Base-by-base conservation (phyloP, 64 coral and sea anemone genomes). In the Pocillopora damicornis region DNA sequence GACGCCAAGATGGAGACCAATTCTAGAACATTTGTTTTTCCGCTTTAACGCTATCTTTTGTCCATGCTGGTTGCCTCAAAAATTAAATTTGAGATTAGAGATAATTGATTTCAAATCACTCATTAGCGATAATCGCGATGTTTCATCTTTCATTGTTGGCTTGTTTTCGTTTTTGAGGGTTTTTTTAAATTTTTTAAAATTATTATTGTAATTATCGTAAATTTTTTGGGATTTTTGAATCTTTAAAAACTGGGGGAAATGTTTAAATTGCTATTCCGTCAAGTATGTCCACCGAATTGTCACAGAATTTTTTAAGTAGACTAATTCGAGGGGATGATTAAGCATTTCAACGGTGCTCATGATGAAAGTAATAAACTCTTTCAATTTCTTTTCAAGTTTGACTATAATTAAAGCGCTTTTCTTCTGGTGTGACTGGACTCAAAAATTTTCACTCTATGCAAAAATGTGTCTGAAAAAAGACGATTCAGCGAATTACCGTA, bases 51-150 rank as follows among this genome's bases (percentile, higher is more conserved):
- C 20, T 71, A 71, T 71, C 58, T 60, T 60, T 9, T 13, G 22
- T 58, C 37, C 75, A 51, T 22, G 42, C 20, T 60, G 57, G 51
- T 79, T 71, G 67, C 67, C 67, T 20, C 22, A 22, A 71, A 71
- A 71, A 71, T n/a, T 57, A 26, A 37, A 79, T 60, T 60, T 13
- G 18, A 79, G 77, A 79, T 79, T 79, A 79, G 25, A 36, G 37
- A 20, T 77, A 37, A 77, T 77, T 57, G 16, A 57, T 11, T 45
- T 22, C 77, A 13, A 26, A 79, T 79, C 58, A 79, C 15, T 79
- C 77, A 79, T 12, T 60, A 51, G 16, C 16, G 15, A 15, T 79
- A 79, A 79, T 79, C 51, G 42, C 42, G 42, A 51, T 51, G 42
- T 51, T 51, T 51, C 42, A 51, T 51, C 42, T 51, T 51, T 51